Evolutionary conservation across 2,113 vertebrate genomes (phyloP).

Genomic region (Mustela lutreola): DNA sequence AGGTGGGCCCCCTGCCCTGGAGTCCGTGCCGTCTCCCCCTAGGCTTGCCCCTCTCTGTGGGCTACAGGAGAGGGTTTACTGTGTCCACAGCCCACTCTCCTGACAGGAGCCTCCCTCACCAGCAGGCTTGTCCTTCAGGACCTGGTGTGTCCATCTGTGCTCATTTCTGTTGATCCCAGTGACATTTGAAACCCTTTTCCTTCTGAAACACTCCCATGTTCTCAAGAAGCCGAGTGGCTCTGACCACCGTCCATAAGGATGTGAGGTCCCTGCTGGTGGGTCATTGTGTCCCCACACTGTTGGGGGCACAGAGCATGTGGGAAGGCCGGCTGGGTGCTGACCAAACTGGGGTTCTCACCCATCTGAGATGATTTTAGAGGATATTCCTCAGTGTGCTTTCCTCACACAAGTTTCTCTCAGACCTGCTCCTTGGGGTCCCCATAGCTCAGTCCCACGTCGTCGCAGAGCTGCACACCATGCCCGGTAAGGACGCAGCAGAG

Average conservation of each 20-base stretch:
- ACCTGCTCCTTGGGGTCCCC: too few relatives aligned
- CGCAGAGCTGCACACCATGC: fast-evolving
- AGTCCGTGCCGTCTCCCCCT: background rate
- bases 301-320: too few relatives aligned
- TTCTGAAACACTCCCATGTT: background rate
- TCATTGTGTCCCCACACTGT: background rate
- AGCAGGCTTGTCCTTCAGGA: background rate
- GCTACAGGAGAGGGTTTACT: background rate
- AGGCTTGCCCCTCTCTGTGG: too few relatives aligned
- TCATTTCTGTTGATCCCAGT: background rate
- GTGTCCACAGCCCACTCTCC: background rate
- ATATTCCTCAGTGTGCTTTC: too few relatives aligned
- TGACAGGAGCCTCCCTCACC: background rate
- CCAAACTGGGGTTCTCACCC: too few relatives aligned
- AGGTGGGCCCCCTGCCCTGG: background rate
- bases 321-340: too few relatives aligned
- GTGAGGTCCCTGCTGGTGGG: background rate
- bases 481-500: background rate
- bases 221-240: background rate
- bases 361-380: too few relatives aligned
- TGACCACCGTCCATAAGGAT: background rate
- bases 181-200: background rate
- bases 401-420: too few relatives aligned
- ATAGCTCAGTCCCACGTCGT: too few relatives aligned
- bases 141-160: background rate